Percentiles rank a stretch among this genome's conserved stretches.
Evolutionary conservation across 2,888 invertebrate species (phyloP).

Genomic region (Ectropis crepuscularia): DNA sequence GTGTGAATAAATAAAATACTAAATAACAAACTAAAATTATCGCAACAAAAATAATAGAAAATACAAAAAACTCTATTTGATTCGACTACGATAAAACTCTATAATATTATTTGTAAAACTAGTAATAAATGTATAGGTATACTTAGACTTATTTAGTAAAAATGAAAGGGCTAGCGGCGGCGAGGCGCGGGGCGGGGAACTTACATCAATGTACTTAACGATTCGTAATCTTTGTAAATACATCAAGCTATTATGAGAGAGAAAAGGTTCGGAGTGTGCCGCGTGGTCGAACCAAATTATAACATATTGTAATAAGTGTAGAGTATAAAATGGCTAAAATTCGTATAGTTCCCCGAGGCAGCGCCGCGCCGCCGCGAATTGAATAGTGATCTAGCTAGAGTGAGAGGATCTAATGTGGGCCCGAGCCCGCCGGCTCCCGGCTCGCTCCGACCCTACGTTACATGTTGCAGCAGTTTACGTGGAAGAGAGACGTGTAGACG

Average conservation of each 20-base stretch:
- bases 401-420: constrained; percentile 22
- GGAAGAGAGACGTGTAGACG: background rate
- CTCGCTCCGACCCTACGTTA: background rate
- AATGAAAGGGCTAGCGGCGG: constrained; percentile 47
- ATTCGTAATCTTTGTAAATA: too few species aligned
- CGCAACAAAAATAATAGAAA: constrained; percentile 70
- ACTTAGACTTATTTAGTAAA: constrained; percentile 66
- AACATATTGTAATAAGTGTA: background rate
- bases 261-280: too few species aligned
- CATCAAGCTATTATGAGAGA: too few species aligned
- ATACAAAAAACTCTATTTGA: constrained; percentile 58
- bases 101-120: constrained; percentile 58
- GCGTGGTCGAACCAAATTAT: too few species aligned
- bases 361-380: constrained; percentile 52
- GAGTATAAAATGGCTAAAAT: background rate
- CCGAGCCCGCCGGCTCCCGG: background rate
- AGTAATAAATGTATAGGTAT: constrained; percentile 51
- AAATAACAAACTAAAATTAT: constrained; percentile 81
- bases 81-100: constrained; percentile 71
- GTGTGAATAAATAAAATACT: constrained; percentile 75
- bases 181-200: constrained; percentile 20
- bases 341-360: background rate
- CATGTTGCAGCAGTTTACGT: too few species aligned
- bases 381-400: constrained; percentile 79
- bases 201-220: constrained; percentile 1